Percentiles rank a stretch among this genome's conserved stretches.
Conservation (phyloP, 1,140 invertebrate species). For the Ctenoplectra terminalis region DNA sequence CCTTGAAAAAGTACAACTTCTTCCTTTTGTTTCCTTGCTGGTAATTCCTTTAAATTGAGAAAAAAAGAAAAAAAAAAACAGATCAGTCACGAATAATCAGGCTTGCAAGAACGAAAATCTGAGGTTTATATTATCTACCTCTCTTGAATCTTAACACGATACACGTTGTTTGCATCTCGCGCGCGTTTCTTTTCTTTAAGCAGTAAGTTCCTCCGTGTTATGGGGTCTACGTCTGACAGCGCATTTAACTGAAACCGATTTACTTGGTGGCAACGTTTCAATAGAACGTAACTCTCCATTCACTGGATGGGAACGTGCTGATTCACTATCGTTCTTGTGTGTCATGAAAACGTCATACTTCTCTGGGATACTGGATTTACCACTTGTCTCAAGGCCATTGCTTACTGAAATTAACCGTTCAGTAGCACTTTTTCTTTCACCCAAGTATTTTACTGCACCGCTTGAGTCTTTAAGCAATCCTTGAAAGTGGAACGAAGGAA, state of each 20-base stretch:
- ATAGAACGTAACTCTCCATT: neutral
- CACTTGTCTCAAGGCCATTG: neutral
- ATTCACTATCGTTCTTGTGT: constrained; percentile 15
- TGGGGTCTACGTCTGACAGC: no score
- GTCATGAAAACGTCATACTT: constrained; percentile 16
- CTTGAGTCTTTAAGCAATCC: neutral
- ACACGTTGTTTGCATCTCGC: no score
- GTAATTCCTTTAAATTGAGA: no score
- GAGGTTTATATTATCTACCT: neutral
- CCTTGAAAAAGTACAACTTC: neutral
- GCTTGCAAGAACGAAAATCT: neutral
- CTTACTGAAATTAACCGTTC: neutral
- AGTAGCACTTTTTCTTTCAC: neutral
- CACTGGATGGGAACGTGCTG: neutral
- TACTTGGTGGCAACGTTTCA: neutral
- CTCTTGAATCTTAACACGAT: neutral
- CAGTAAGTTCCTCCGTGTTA: neutral
- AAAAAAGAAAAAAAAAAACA: neutral
- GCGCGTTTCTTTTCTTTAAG: neutral
- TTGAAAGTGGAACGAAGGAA: neutral
- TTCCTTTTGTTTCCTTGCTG: neutral
- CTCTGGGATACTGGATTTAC: constrained; percentile 13
- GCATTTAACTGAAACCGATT: neutral
- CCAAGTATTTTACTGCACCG: neutral
- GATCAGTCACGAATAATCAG: neutral